These are phyloP conservation scores for Hirundo rustica DNA, from an alignment of 2,797 vertebrate species.

Conservation along the genomic window DNA sequence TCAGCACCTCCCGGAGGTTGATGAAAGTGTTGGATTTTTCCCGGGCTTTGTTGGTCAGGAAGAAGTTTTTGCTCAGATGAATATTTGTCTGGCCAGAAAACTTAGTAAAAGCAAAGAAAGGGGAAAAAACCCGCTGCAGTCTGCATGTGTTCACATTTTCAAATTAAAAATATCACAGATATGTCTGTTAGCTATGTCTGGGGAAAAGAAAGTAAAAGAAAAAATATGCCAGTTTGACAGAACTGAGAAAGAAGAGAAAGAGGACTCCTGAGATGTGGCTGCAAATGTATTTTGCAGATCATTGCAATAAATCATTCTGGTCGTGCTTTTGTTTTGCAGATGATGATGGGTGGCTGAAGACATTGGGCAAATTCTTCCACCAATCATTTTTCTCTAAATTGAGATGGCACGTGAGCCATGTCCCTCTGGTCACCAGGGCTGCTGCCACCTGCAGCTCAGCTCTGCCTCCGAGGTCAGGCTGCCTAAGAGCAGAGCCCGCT, in stretches of 20 bases:
- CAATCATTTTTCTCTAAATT: background rate
- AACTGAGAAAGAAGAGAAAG: background rate
- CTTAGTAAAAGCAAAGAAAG: constrained; percentile 45
- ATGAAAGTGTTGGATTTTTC: constrained; percentile 86
- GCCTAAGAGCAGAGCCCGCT: background rate
- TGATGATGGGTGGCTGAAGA: background rate
- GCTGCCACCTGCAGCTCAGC: background rate
- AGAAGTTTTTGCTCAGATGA: constrained; percentile 84
- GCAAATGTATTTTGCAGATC: background rate
- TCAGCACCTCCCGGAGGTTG: constrained; percentile 86
- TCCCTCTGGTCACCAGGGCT: background rate
- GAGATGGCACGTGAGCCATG: background rate
- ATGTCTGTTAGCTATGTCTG: background rate
- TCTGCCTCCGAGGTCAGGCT: background rate
- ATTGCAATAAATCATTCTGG: background rate
- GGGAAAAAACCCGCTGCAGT: background rate
- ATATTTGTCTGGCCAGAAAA: constrained; percentile 78
- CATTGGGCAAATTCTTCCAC: background rate
- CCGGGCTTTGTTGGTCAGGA: constrained; percentile 77
- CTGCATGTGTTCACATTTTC: background rate
- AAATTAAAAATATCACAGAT: background rate
- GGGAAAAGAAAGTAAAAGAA: background rate
- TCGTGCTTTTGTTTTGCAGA: background rate
- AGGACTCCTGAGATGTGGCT: background rate
- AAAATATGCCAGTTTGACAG: background rate